A percentile compares a stretch with the other conserved stretches of the same genome.
These are phyloP conservation scores for Gobio gobio DNA, from an alignment of 2,113 vertebrate genomes.

Conservation along the genomic window DNA sequence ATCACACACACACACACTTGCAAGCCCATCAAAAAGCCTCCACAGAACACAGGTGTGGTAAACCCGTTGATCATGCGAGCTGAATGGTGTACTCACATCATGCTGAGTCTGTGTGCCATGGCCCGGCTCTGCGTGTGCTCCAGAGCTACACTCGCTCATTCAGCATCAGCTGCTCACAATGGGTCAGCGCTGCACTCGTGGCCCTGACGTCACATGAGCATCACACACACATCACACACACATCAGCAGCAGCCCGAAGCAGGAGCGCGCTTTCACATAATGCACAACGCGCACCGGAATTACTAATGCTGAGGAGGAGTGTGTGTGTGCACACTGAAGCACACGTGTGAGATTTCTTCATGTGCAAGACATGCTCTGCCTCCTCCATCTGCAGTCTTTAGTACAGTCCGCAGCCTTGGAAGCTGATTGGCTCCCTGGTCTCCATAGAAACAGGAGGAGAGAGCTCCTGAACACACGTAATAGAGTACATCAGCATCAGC, in stretches of 20 bases:
- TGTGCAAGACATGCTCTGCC: slow-evolving; percentile 36
- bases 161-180: slow-evolving; percentile 36
- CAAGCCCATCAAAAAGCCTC: slow-evolving; percentile 54
- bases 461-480: slow-evolving; percentile 69
- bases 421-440: slow-evolving; percentile 77
- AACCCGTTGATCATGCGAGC: neutral
- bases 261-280: neutral
- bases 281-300: neutral
- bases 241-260: slow-evolving; percentile 31
- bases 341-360: neutral
- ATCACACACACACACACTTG: slow-evolving; percentile 16
- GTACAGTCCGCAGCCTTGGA: slow-evolving; percentile 71
- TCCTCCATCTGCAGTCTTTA: slow-evolving; percentile 69
- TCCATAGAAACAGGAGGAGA: slow-evolving; percentile 83
- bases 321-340: neutral
- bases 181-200: slow-evolving; percentile 17
- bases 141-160: slow-evolving; percentile 55
- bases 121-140: slow-evolving; percentile 60
- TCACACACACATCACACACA: no score
- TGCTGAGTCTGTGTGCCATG: slow-evolving; percentile 77
- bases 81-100: slow-evolving; percentile 75
- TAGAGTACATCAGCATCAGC: neutral
- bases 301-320: neutral
- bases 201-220: slow-evolving; percentile 75
- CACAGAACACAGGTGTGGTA: slow-evolving; percentile 46